Conservation (phyloP, 2,888 invertebrate genomes). For the Xanthostigma xanthostigma region DNA sequence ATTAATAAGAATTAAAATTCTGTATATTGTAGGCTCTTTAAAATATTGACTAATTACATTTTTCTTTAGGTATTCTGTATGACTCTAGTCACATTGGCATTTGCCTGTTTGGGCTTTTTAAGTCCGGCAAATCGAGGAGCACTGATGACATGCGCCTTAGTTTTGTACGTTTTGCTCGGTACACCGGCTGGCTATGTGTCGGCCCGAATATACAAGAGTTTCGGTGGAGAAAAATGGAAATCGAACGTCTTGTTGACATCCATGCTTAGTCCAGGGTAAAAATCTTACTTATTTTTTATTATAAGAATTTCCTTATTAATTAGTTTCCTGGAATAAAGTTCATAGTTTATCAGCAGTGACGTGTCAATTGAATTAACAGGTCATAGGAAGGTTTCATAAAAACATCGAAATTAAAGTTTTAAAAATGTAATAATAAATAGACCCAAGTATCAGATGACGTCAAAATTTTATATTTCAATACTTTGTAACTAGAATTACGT, state of each 20-base stretch:
- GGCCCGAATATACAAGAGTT: conserved; percentile 94
- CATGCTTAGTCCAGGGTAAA: conserved; percentile 91
- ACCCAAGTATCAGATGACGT: too few species aligned
- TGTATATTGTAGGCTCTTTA: too few species aligned
- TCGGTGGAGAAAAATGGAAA: conserved; percentile 98
- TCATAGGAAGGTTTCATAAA: too few species aligned
- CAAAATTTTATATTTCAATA: too few species aligned
- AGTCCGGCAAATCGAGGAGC: conserved; percentile 98
- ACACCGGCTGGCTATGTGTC: conserved; percentile 95
- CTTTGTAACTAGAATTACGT: too few species aligned
- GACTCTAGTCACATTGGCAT: conserved; percentile 88
- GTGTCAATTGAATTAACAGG: too few species aligned
- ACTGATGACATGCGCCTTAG: conserved; percentile 95
- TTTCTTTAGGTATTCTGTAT: conserved; percentile 67
- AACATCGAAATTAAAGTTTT: too few species aligned
- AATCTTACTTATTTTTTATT: conserved; percentile 6
- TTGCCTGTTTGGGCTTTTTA: conserved; percentile 97
- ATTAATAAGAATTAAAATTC: too few species aligned
- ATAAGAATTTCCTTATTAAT: conserved; percentile 1
- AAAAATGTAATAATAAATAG: too few species aligned
- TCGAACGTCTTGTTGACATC: conserved; percentile 93
- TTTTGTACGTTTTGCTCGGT: conserved; percentile 91
- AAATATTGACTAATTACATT: not conserved
- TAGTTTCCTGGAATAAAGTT: not conserved
- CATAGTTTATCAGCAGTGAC: too few species aligned